Conservation (phyloP, 1,140 invertebrate genomes). For the Sipha flava region DNA sequence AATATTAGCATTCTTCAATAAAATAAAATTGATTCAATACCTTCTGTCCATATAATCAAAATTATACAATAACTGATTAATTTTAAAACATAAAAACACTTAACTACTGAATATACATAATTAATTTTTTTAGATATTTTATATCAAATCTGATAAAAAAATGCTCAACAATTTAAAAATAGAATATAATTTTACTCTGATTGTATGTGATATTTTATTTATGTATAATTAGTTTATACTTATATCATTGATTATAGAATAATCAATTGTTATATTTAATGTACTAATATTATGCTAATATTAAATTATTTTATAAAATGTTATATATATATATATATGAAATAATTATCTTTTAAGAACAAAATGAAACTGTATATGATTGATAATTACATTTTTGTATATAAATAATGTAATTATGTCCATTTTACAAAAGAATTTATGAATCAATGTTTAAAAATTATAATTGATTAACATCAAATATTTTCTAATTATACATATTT, state of each 20-base stretch:
- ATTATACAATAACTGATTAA: too few relatives aligned
- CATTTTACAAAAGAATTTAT: conserved; percentile 6
- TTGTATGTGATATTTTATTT: neutral
- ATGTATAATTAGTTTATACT: neutral
- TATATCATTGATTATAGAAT: too few relatives aligned
- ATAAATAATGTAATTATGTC: neutral
- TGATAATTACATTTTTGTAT: neutral
- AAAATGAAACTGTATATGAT: neutral
- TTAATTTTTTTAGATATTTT: neutral
- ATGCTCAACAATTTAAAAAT: neutral
- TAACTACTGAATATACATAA: neutral
- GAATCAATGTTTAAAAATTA: neutral
- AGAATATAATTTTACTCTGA: neutral
- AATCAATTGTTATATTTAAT: neutral
- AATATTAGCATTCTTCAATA: too few relatives aligned
- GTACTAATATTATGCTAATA: neutral
- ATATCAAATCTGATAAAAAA: neutral
- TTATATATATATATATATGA: neutral
- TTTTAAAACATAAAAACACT: neutral
- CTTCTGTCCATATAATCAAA: too few relatives aligned
- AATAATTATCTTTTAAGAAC: neutral
- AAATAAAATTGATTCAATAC: too few relatives aligned
- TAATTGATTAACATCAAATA: neutral
- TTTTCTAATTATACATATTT: neutral
- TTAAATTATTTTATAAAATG: neutral